Conservation (phyloP, 2,797 vertebrate species). For the Steatocranus sp. region DNA sequence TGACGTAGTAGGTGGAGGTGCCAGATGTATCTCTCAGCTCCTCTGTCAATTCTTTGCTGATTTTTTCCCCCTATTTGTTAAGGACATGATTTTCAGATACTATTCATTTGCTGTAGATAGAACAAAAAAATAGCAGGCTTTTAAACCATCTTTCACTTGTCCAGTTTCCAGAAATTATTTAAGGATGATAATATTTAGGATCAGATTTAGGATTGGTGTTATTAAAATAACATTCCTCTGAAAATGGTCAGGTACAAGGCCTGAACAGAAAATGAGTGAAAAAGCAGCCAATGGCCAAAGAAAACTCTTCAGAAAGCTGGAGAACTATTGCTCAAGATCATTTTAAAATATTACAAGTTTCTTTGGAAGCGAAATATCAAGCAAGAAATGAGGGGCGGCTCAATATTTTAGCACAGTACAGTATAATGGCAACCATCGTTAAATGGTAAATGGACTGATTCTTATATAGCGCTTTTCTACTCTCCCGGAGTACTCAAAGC, state of each 20-base stretch:
- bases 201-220: not conserved
- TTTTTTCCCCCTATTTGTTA: not conserved
- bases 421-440: not conserved
- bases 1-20: no score
- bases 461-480: no score
- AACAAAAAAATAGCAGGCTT: not conserved
- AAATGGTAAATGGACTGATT: no score
- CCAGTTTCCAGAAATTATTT: not conserved
- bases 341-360: not conserved
- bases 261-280: not conserved
- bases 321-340: not conserved
- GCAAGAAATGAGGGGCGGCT: not conserved
- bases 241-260: not conserved
- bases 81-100: not conserved
- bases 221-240: not conserved
- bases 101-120: rapidly evolving
- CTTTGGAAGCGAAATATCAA: not conserved
- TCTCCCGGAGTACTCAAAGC: no score
- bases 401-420: not conserved
- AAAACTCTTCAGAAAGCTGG: not conserved
- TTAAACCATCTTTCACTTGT: not conserved
- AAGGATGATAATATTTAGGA: not conserved
- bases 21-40: not conserved
- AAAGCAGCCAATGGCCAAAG: not conserved
- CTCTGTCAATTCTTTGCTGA: not conserved